Evolutionary conservation across 1,140 invertebrate species (phyloP).

Genomic region (Macrotrachela quadricornifera): DNA sequence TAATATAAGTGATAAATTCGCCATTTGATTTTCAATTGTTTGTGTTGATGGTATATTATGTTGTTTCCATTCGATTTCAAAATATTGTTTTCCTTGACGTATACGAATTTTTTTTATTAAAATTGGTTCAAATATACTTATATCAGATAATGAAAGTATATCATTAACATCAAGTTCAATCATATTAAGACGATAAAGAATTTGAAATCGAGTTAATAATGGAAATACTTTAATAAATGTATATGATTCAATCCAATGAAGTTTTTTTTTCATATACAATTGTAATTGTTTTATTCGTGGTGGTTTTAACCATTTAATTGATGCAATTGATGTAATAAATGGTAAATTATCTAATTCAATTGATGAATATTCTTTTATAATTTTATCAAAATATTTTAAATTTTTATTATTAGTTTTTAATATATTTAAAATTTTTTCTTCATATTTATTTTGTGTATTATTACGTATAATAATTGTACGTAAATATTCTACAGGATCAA

Average conservation of each 20-base stretch:
- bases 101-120: neutral
- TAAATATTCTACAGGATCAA: neutral
- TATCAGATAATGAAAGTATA: neutral
- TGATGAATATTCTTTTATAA: constrained; percentile 4
- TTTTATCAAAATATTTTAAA: neutral
- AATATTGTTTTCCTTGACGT: neutral
- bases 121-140: neutral
- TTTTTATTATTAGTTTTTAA: constrained; percentile 2
- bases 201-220: neutral
- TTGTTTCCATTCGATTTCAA: neutral
- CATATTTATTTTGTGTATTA: neutral
- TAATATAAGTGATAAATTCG: too few relatives aligned
- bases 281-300: too few relatives aligned
- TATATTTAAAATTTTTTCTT: neutral
- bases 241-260: too few relatives aligned
- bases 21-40: too few relatives aligned
- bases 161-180: neutral
- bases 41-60: too few relatives aligned
- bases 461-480: neutral
- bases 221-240: neutral
- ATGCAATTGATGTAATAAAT: too few relatives aligned
- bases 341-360: neutral
- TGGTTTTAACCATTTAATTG: too few relatives aligned
- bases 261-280: too few relatives aligned
- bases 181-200: neutral